Evolutionary conservation across 2,888 invertebrate genomes (phyloP), one percentile per base, ranked within the genome.

Genomic region (Xanthostigma xanthostigma): DNA sequence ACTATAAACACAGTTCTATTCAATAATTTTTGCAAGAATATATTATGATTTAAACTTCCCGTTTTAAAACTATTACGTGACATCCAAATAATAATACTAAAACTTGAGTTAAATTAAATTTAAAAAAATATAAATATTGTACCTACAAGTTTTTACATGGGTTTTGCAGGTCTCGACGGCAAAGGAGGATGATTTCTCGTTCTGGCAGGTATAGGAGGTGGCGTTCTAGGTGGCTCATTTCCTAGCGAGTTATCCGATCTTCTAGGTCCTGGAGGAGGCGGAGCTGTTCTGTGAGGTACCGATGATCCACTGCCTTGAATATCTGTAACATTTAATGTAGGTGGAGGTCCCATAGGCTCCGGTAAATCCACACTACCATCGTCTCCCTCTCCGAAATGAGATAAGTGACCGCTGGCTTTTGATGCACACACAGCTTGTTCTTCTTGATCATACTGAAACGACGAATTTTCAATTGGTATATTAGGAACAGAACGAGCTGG

Each of bases 171-270:
- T 48, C 81, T 72, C 38, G 81, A 79, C 4, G 82, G 82, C 54
- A 81, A 64, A 0, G 82, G 81, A 14, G 81, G 81, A 8, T 81
- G 81, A 12, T 74, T 73, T 6, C 73, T 70, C 48, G 74, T 73
- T 50, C 78, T 66, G 1, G 76, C 74, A 1, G 78, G 78, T 34
- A 76, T 72, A 0, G 75, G 74, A 2, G 77, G 76, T 1, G 76
- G 73, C 38, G 61, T 11, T 58, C 53, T 36, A 62, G 51, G 2
- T 65, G 63, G 46, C 64, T 64, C 13, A 58, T 42, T 58, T 1
- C 63, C 61, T 8, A 62, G 63, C 44, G 66, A 66, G 1, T 62
- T 51, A 3, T 64, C 64, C 45, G 64, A 58, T 27, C 62, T 61
- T 2, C 66, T 65, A 14, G 50, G 64, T 53, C 27, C 27, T 6